phyloP scores from a whole-genome alignment of 2,113 vertebrate species.

The Setophaga coronata region DNA sequence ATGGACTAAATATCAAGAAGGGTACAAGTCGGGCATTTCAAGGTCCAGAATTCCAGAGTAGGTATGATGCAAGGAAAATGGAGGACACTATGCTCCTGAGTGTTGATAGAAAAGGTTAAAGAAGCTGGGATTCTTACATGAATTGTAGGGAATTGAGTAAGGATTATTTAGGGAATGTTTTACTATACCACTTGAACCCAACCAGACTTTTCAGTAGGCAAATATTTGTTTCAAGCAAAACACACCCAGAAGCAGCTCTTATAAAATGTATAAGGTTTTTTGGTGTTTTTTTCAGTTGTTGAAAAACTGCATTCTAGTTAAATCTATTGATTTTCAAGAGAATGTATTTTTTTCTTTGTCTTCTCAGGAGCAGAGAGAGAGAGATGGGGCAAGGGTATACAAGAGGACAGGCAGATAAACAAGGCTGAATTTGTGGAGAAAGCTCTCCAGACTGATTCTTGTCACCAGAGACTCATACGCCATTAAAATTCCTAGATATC shows the following conservation, averaged over 20 bases:
- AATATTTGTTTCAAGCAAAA: neutral
- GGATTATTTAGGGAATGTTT: neutral
- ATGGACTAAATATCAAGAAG: neutral
- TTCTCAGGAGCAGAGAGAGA: neutral
- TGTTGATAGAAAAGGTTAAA: neutral
- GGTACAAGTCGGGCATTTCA: neutral
- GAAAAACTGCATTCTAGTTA: neutral
- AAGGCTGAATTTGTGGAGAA: neutral
- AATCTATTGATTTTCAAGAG: neutral
- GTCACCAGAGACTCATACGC: neutral
- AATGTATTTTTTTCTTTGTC: neutral
- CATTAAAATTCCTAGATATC: neutral
- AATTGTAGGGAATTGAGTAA: neutral
- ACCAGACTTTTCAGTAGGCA: neutral
- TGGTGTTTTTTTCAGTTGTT: neutral
- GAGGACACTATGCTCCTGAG: neutral
- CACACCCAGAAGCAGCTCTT: neutral
- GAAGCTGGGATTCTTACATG: neutral
- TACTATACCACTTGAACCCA: neutral
- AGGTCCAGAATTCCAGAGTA: neutral
- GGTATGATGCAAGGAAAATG: neutral
- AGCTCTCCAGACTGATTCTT: neutral
- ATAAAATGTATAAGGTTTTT: neutral
- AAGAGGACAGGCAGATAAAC: neutral
- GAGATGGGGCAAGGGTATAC: neutral